Base-by-base conservation (phyloP, 2,888 invertebrate genomes). In the Caprella mutica region DNA sequence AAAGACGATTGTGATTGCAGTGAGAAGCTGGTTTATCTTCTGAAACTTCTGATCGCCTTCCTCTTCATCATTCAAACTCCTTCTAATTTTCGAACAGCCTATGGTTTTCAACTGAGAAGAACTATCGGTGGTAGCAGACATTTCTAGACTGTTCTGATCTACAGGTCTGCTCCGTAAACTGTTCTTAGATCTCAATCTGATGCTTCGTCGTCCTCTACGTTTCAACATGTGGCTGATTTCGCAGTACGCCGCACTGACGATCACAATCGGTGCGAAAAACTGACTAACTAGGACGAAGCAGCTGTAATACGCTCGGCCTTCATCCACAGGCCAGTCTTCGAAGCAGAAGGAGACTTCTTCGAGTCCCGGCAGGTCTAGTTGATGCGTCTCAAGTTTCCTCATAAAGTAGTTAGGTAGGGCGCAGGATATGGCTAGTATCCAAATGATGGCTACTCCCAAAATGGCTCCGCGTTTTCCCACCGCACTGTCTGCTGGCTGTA, bases 1-100 rank as follows among this genome's bases (percentile, higher is more conserved):
- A 70, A 91, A 93, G 3, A 91, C 86, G 3, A 86, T 78, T 6
- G 87, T 86, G 65, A 93, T 91, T 42, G 86, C 84, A 61, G 86
- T 82, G 5, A 93, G 77, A 26, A 93, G 80, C 17, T 85, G 80
- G 73, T 92, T 91, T 19, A 92, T 92, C 67, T 85, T 82, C 6
- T 48, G 48, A 5, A 29, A n/a, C 4, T 30, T 27, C 17, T 27
- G 48, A n/a, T 48, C 48, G 29, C 48, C 19, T 8, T 48, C 48
- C n/a, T n/a, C n/a, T n/a, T n/a, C n/a, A n/a, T n/a, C n/a, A n/a
- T n/a, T n/a, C n/a, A n/a, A n/a, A 67, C 85, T 80, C 65, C 90
- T 83, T 27, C 14, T 2, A 2, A 27, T 26, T 19, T 55, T 44
- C 30, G 19, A 17, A 12, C 23, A 17, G 23, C 44, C 21, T 35